A percentile compares a stretch with the other conserved stretches of the same genome.
phyloP scores from a whole-genome alignment of 2,888 invertebrate genomes.

The Eledona agricola region DNA sequence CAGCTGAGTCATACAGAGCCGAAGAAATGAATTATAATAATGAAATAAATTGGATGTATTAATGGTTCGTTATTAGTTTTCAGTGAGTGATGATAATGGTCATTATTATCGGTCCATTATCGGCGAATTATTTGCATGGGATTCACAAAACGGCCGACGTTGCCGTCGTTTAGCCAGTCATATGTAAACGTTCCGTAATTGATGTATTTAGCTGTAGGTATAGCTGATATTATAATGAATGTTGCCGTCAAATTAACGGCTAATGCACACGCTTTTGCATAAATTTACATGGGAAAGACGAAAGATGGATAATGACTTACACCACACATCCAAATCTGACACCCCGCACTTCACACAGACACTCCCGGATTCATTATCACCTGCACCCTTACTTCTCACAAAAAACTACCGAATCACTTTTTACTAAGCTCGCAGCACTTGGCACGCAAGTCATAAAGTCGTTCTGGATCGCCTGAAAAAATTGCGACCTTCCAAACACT shows the following conservation, averaged over 20 bases:
- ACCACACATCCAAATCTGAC: slow-evolving; percentile 14
- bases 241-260: slow-evolving; percentile 57
- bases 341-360: slow-evolving; percentile 14
- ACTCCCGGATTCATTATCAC: too few species aligned
- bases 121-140: slow-evolving; percentile 52
- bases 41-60: slow-evolving; percentile 63
- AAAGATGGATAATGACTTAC: slow-evolving; percentile 17
- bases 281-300: slow-evolving; percentile 57
- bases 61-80: slow-evolving; percentile 63
- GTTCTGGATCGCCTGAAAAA: too few species aligned
- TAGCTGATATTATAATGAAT: slow-evolving; percentile 52
- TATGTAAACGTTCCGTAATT: slow-evolving; percentile 47
- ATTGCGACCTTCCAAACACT: too few species aligned
- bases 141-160: slow-evolving; percentile 19
- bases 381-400: too few species aligned
- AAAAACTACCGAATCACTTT: too few species aligned
- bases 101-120: slow-evolving; percentile 56
- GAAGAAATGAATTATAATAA: slow-evolving; percentile 62
- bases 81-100: slow-evolving; percentile 61
- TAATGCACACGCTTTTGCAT: slow-evolving; percentile 59
- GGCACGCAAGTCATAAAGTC: too few species aligned
- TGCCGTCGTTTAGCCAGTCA: slow-evolving; percentile 34
- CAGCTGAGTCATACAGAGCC: slow-evolving; percentile 58
- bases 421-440: too few species aligned
- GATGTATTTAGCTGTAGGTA: slow-evolving; percentile 49